A percentile compares a stretch with the other conserved stretches of the same genome.
Evolutionary conservation across 1,140 invertebrate genomes (phyloP).

Genomic region (Schlechtendalia chinensis): DNA sequence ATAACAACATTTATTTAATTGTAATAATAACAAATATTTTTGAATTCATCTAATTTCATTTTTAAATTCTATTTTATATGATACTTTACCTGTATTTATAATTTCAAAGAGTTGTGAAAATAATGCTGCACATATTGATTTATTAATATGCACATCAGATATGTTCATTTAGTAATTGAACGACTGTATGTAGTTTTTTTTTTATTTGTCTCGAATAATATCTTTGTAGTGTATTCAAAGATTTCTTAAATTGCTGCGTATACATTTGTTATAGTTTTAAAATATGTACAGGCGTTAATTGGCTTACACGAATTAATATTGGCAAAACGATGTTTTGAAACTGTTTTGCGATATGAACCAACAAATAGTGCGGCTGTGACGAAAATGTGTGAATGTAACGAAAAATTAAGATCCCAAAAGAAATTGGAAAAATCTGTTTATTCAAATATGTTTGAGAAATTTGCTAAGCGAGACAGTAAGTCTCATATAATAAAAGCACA

Average conservation of each 20-base stretch:
- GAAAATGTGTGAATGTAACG: constrained; percentile 69
- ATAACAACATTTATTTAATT: too few species aligned
- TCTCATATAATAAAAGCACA: too few species aligned
- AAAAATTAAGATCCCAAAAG: constrained; percentile 72
- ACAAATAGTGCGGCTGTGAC: constrained; percentile 80
- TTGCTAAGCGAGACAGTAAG: constrained; percentile 70
- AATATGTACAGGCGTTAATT: constrained; percentile 64
- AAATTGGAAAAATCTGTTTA: constrained; percentile 86
- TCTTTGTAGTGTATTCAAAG: background rate
- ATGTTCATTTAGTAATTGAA: too few species aligned
- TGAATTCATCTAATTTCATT: too few species aligned
- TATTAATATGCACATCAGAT: too few species aligned
- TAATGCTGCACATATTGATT: too few species aligned
- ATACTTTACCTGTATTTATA: too few species aligned
- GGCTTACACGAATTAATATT: constrained; percentile 73
- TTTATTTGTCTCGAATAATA: background rate
- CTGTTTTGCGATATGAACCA: constrained; percentile 71
- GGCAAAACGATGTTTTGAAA: constrained; percentile 77
- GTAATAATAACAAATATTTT: too few species aligned
- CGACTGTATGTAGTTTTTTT: too few species aligned
- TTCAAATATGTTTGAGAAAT: constrained; percentile 92
- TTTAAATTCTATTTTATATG: too few species aligned
- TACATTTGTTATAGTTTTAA: background rate
- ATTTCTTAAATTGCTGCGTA: background rate
- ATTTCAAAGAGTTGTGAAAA: too few species aligned